A percentile compares a stretch with the other conserved stretches of the same genome.
phyloP scores from a whole-genome alignment of 2,797 vertebrate genomes.

The Kryptolebias ocellatus region DNA sequence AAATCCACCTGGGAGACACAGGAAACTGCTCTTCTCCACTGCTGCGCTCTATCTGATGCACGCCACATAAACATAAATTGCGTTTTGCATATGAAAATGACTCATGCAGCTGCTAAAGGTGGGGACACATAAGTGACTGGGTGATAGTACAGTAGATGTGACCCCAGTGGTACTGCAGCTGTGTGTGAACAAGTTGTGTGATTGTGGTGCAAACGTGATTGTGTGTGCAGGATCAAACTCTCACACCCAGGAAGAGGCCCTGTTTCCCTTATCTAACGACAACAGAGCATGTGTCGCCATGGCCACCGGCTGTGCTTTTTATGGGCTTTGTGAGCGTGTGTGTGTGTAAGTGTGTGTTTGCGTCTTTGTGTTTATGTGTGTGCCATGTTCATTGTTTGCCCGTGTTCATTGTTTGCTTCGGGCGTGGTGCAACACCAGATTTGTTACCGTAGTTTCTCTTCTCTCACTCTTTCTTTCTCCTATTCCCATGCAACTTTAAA shows the following conservation, averaged over 20 bases:
- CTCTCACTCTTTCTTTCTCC: slow-evolving; percentile 36
- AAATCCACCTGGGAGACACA: slow-evolving; percentile 27
- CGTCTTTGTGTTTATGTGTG: slow-evolving; percentile 32
- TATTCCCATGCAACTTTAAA: slow-evolving; percentile 42
- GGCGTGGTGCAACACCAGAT: slow-evolving; percentile 77
- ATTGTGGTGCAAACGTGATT: slow-evolving; percentile 25
- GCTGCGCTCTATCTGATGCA: slow-evolving; percentile 23
- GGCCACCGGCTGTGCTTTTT: slow-evolving; percentile 79
- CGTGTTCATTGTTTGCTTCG: slow-evolving; percentile 77
- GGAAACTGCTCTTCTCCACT: slow-evolving; percentile 15
- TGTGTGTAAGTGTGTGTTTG: slow-evolving; percentile 34
- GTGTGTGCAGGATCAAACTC: slow-evolving; percentile 64
- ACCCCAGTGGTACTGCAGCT: slow-evolving; percentile 53
- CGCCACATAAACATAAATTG: slow-evolving; percentile 36
- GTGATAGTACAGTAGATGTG: slow-evolving; percentile 46
- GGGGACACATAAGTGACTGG: slow-evolving; percentile 31
- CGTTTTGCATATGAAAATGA: slow-evolving; percentile 70
- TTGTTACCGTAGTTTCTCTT: slow-evolving; percentile 70
- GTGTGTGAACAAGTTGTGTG: slow-evolving; percentile 29
- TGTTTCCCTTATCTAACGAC: slow-evolving; percentile 80
- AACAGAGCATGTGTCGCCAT: slow-evolving; percentile 80
- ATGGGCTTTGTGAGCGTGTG: slow-evolving; percentile 65
- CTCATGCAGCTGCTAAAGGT: slow-evolving; percentile 45
- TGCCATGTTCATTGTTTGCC: slow-evolving; percentile 67
- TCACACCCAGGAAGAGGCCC: slow-evolving; percentile 80